phyloP scores from a whole-genome alignment of 2,113 vertebrate species.

The Platycercus adscitus region DNA sequence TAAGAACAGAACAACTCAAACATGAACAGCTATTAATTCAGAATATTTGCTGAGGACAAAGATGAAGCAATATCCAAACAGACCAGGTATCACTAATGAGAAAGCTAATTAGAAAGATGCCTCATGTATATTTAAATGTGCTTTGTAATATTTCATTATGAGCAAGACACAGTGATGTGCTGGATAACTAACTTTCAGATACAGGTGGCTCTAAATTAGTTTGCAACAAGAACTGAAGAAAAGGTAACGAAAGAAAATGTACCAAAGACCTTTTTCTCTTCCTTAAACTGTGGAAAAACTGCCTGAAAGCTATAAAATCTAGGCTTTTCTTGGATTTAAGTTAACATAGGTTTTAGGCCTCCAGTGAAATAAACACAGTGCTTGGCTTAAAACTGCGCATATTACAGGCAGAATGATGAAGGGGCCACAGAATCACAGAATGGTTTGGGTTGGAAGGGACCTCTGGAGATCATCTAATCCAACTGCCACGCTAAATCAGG shows the following conservation, averaged over 20 bases:
- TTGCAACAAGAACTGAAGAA: neutral
- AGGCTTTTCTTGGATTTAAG: neutral
- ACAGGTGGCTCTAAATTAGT: neutral
- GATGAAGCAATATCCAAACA: neutral
- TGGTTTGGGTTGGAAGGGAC: neutral
- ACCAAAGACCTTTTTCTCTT: neutral
- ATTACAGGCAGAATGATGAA: neutral
- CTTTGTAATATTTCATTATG: neutral
- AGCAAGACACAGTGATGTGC: neutral
- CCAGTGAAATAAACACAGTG: neutral
- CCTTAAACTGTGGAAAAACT: neutral
- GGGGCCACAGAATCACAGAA: neutral
- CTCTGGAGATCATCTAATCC: neutral
- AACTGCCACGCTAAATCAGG: neutral
- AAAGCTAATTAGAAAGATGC: neutral
- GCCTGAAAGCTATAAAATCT: neutral
- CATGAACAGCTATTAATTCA: neutral
- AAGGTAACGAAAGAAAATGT: neutral
- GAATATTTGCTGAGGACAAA: neutral
- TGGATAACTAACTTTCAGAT: neutral
- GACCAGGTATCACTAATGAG: neutral
- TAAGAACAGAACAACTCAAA: neutral
- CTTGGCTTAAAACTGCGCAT: neutral
- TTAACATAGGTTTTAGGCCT: neutral
- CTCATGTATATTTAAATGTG: neutral